Evolutionary conservation across 1,140 invertebrate species (phyloP), one percentile per base, ranked within the genome.

Genomic region (Portunus trituberculatus): DNA sequence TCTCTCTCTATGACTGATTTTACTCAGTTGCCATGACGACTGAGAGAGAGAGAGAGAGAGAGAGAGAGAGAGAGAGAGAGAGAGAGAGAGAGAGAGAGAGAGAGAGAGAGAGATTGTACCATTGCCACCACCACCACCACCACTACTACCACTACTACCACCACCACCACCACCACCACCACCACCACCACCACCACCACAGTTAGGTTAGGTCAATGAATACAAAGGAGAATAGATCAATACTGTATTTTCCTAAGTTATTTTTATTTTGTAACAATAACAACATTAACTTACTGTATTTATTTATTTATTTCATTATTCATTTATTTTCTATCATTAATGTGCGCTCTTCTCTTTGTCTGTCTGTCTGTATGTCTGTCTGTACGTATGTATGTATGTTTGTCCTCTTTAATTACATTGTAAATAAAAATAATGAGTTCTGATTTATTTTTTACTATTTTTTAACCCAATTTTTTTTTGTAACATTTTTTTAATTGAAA

Each of bases 11-110:
- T 59, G 67, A 76, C 12, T 7, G n/a, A 76, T 76, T 76, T 76
- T 59, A 20, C 20, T 2, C 20, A 76, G 67, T 76, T n/a, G 0
- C 67, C 67, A 76, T 76, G 67, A 76, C 67, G n/a, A 76, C 67
- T 59, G 67, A 7, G 67, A n/a, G 67, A n/a, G 67, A n/a, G 67
- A 76, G 67, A 76, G 67, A n/a, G n/a, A n/a, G 67, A 76, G 20
- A n/a, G n/a, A n/a, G 67, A 76, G 67, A n/a, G n/a, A n/a, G 67
- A 76, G 67, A 76, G n/a, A n/a, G 67, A 76, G n/a, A 76, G 67
- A 76, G 67, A 76, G n/a, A n/a, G n/a, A n/a, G 67, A n/a, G n/a
- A n/a, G n/a, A n/a, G 67, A n/a, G 67, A n/a, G 67, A n/a, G 67
- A 76, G 20, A n/a, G n/a, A 76, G 67, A n/a, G n/a, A n/a, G 67